Percentiles rank a stretch among this genome's conserved stretches.
Conservation (phyloP, 2,113 vertebrate genomes). For the Neolamprologus devosi region DNA sequence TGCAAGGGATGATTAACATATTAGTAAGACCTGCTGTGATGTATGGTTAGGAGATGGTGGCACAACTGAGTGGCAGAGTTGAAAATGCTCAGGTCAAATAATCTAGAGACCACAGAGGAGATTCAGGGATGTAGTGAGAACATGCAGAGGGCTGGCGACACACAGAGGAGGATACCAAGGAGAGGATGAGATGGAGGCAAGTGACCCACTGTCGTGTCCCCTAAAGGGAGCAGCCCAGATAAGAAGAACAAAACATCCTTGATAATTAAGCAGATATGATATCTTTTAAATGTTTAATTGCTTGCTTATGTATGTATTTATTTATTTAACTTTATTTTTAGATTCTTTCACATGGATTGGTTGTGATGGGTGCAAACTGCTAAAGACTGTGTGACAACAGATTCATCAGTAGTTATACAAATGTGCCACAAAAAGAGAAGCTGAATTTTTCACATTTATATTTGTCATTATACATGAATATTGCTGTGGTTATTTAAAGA, state of each 20-base stretch:
- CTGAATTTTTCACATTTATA: accelerated
- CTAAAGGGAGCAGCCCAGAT: neutral
- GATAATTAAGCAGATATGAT: neutral
- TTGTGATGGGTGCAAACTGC: neutral
- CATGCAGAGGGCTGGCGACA: accelerated
- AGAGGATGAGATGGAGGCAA: neutral
- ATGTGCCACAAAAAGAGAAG: neutral
- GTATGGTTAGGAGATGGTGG: neutral
- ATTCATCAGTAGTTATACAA: neutral
- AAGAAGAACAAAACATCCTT: neutral
- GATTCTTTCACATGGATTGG: neutral
- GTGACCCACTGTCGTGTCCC: accelerated
- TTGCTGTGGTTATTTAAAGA: neutral
- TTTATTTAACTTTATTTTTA: neutral
- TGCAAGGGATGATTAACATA: neutral
- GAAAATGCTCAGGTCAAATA: accelerated
- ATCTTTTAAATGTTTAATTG: accelerated
- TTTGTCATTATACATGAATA: neutral
- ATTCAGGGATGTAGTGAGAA: neutral
- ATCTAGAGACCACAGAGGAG: neutral
- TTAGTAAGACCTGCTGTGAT: neutral
- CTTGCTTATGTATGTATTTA: neutral
- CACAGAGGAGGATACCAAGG: neutral
- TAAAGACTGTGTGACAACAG: neutral
- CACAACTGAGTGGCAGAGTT: neutral